These are phyloP conservation scores for Myocastor coypus DNA, from an alignment of 2,113 vertebrate species.

Conservation along the genomic window DNA sequence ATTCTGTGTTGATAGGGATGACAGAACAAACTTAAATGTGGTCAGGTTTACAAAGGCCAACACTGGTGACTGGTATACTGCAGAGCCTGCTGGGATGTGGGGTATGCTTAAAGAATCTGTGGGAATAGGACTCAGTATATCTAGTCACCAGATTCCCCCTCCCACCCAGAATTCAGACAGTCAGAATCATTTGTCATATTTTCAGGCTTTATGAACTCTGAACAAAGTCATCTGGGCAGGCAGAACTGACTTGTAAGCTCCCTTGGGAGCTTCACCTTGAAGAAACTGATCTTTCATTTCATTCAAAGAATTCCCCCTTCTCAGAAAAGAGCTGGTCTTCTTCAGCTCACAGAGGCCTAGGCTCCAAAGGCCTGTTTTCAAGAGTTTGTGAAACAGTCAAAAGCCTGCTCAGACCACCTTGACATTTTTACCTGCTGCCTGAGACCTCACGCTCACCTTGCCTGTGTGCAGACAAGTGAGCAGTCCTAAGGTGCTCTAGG, in stretches of 20 bases:
- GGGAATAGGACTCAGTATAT: neutral
- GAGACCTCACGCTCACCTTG: neutral
- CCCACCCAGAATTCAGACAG: neutral
- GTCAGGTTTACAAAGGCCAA: neutral
- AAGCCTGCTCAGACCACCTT: neutral
- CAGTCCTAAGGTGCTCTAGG: conserved; percentile 54
- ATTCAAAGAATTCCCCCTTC: neutral
- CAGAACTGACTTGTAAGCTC: neutral
- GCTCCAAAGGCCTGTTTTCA: neutral
- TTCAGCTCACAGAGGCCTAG: neutral
- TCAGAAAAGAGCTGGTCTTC: neutral
- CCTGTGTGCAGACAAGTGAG: conserved; percentile 8
- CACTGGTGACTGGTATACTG: neutral
- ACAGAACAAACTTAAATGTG: neutral
- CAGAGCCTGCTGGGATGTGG: neutral
- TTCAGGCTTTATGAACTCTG: neutral
- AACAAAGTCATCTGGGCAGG: neutral
- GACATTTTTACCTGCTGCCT: neutral
- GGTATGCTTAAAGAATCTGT: neutral
- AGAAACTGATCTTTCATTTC: neutral
- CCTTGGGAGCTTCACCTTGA: neutral
- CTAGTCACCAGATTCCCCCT: neutral
- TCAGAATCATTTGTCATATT: neutral
- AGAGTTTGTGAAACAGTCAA: neutral
- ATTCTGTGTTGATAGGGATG: neutral